Base-by-base conservation (phyloP, 1,140 invertebrate genomes). In the Periplaneta americana region DNA sequence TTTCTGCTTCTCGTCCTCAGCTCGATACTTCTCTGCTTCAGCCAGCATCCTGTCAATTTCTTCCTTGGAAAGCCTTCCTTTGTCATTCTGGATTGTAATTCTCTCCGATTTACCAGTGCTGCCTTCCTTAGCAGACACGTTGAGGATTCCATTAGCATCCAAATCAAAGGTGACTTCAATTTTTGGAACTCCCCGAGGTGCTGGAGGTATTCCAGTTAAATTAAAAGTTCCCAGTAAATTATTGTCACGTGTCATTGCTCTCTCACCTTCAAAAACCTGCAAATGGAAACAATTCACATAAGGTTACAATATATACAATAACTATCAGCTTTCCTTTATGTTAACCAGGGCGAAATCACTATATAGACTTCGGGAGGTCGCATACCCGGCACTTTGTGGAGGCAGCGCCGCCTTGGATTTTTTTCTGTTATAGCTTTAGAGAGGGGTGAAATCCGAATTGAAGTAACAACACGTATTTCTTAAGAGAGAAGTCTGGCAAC, bases 211-310 rank as follows among this genome's bases (percentile, higher is more conserved):
- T 37, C 84, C 84, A 17, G 84, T 84, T 8, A 93, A 83, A 87
- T 93, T 91, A 85, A 94, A 94, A 80, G 91, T 93, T 35, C 93
- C 93, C 37, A 93, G 87, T 17, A 92, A 83, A 84, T 92, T 90
- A 84, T 91, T 91, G 82, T 90, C 89, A 78, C 86, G 88, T 9
- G 90, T 91, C 89, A 91, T 91, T 22, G 89, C 86, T 76, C 90
- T 83, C 84, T 91, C 91, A 17, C 91, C 91, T 85, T 92, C 90
- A 82, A 85, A 91, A 9, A 92, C 89, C 88, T 95, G 92, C 34
- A 95, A 5, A 31, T 17, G 31, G 91, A 89, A 39, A 94, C 1
- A 48, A n/a, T n/a, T n/a, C n/a, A n/a, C n/a, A n/a, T n/a, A n/a
- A n/a, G n/a, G n/a, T n/a, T n/a, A n/a, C n/a, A n/a, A n/a, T n/a